Conservation (phyloP, 1,140 invertebrate genomes). For the Drosophila busckii region DNA sequence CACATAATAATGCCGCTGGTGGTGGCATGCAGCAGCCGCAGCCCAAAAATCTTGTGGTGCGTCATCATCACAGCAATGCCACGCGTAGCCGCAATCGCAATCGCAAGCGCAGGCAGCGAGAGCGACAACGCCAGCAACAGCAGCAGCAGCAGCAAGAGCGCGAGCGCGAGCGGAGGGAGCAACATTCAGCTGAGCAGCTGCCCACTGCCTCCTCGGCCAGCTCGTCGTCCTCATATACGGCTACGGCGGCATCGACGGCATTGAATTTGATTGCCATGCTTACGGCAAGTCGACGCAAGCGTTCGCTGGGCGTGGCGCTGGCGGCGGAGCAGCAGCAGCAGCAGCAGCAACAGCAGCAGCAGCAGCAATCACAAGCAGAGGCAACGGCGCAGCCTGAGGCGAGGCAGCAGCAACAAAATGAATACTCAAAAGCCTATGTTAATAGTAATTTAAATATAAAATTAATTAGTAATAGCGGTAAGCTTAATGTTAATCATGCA, state of each 20-base stretch:
- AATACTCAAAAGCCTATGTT: constrained; percentile 74
- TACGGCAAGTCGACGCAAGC: constrained; percentile 68
- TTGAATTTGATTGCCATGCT: constrained; percentile 67
- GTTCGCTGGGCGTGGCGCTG: no score
- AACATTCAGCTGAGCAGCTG: constrained; percentile 31
- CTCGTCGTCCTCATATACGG: constrained; percentile 57
- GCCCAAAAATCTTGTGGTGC: constrained; percentile 60
- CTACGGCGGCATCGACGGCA: constrained; percentile 63
- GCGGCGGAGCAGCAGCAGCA: constrained; percentile 20
- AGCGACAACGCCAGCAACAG: constrained; percentile 32
- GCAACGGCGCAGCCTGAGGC: no score
- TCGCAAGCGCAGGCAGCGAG: constrained; percentile 47
- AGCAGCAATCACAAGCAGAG: neutral
- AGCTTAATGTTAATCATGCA: constrained; percentile 69
- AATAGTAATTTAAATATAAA: constrained; percentile 55
- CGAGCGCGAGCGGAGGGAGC: constrained; percentile 1
- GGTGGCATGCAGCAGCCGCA: constrained; percentile 51
- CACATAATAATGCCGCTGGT: constrained; percentile 9
- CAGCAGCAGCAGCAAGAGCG: constrained; percentile 22
- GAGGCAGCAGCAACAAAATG: constrained; percentile 60
- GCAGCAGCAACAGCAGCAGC: neutral
- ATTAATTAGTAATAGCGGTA: constrained; percentile 58
- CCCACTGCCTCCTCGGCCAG: constrained; percentile 54
- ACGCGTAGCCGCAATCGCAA: constrained; percentile 43
- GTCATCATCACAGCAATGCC: constrained; percentile 67